A percentile compares a stretch with the other conserved stretches of the same genome.
Evolutionary conservation across 2,888 invertebrate species (phyloP).

Genomic region (Cataglyphis livida): DNA sequence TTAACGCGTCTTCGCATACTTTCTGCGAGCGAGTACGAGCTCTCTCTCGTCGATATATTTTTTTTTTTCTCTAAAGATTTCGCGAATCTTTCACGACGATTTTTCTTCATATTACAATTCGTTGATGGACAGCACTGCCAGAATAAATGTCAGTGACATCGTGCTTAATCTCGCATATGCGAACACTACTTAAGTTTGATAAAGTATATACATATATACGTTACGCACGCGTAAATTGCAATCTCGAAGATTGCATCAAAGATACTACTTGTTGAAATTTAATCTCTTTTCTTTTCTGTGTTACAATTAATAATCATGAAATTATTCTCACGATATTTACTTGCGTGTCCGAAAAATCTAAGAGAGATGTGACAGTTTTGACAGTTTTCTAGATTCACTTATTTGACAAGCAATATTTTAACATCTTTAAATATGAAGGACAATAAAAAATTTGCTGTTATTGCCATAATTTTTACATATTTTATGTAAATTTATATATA

Average conservation of each 20-base stretch:
- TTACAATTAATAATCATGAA: background rate
- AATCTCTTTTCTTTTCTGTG: background rate
- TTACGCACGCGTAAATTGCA: background rate
- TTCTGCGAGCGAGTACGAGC: slow-evolving; percentile 1
- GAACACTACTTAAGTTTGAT: slow-evolving; percentile 32
- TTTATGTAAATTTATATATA: background rate
- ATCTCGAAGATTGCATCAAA: background rate
- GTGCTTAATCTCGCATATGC: background rate
- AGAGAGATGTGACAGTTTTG: background rate
- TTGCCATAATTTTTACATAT: background rate
- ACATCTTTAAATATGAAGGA: background rate
- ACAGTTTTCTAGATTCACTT: background rate
- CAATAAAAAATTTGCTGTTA: background rate
- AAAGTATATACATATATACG: slow-evolving; percentile 6
- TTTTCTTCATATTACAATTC: background rate
- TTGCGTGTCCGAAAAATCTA: background rate
- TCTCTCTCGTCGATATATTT: background rate
- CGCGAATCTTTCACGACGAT: background rate
- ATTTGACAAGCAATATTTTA: background rate
- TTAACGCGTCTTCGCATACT: background rate
- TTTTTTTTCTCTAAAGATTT: background rate
- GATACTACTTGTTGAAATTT: background rate
- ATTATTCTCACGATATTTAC: background rate
- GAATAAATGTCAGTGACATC: background rate
- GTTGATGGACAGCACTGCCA: background rate